Evolutionary conservation across 2,797 vertebrate genomes (phyloP), one percentile per base, ranked within the genome.

Genomic region (Clarias laeviceps): DNA sequence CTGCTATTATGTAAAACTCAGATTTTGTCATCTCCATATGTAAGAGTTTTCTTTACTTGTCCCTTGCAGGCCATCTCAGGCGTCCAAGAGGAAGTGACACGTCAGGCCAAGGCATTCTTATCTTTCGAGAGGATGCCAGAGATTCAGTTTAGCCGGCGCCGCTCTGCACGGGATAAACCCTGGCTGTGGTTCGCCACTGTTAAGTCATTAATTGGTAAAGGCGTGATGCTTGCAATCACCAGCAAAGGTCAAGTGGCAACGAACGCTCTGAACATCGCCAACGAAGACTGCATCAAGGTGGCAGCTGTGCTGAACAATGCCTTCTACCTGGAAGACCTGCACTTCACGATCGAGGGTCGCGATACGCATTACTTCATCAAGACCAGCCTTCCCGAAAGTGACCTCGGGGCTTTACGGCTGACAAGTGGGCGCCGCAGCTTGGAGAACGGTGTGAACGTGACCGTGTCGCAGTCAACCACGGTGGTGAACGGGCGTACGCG

Each of bases 311-410:
- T 99, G 32, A 99, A 99, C 92, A 98, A 97, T 0, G 98, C 98
- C 88, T 98, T 98, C 91, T 99, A 99, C 94, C 95, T 99, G 84
- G 98, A 99, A 87, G 97, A 98, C 90, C 94, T 99, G 69, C 98
- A 99, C 92, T 99, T 97, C 92, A 99, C 98, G 0, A 94, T 99
- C 20, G 97, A 99, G 91, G 97, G 98, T 50, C 96, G 96, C 17
- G 98, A 99, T 94, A 99, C 97, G 0, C 98, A 99, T 93, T 98
- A 98, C 92, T 99, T 99, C 94, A 98, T 99, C 92, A 99, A 99
- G 92, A 97, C 97, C 89, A 97, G 95, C 88, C 96, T 98, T 5
- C 98, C 98, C 0, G 98, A 99, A 93, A 97, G 93, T 20, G 98
- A 99, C 94, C 96, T 99, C 34, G 96, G 97, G 12, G 96, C 97